Evolutionary conservation across 1,140 invertebrate species (phyloP), one percentile per base, ranked within the genome.

Genomic region (Nebria ingens): DNA sequence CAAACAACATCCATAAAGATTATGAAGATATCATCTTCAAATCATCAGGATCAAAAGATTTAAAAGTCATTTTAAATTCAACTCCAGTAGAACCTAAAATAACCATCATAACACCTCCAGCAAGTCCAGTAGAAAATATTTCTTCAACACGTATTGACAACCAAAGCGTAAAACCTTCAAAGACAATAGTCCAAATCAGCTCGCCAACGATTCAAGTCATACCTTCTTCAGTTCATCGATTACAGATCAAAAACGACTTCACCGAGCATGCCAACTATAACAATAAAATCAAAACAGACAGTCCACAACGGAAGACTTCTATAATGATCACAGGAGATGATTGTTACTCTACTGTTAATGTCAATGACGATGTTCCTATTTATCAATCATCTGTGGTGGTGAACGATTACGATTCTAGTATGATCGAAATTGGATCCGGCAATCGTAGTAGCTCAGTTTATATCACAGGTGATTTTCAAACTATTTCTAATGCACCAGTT

Each of bases 321-420:
- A 87, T 87, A 59, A 70, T 86, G 67, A 87, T 87, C 55, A 87
- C 80, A 62, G 82, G 83, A 2, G 83, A 86, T 60, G 78, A 83
- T 67, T 84, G 82, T 68, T 82, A 82, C 64, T 79, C 79, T 21
- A 81, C 78, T 2, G 76, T 82, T 65, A 82, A 81, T 62, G 77
- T 80, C 0, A 77, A 73, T 23, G 79, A 78, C 55, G 73, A 79
- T 55, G 76, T 76, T 12, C 78, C 80, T 11, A 70, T 82, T 29
- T 83, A 84, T 67, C 79, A 83, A 58, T 83, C 81, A 15, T 84
- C 82, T 1, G 82, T 84, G 29, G 79, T 82, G 23, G 80, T 83
- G 20, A 79, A 78, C 61, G 77, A 79, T 67, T 52, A 78, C 61
- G 77, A 79, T 67, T 51, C 56, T 15, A 25, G 23, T 15, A 62